phyloP scores from a whole-genome alignment of 2,888 invertebrate species.

The Lithophane socia region DNA sequence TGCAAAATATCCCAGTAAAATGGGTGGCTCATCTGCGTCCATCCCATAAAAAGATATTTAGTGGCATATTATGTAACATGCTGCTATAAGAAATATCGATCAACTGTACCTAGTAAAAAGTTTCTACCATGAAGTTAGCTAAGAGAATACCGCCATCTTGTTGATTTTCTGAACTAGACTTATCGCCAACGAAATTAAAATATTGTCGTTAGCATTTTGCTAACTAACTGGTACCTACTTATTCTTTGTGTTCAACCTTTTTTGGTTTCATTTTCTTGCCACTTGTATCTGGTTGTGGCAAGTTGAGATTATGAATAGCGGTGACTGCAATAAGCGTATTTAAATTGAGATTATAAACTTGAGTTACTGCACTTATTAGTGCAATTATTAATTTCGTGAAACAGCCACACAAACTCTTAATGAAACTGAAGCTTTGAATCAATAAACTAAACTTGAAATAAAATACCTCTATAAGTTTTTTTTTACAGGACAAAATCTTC shows the following conservation, averaged over 20 bases:
- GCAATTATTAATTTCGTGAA: neutral
- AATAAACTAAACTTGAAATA: neutral
- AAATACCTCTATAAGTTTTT: neutral
- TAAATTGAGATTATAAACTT: neutral
- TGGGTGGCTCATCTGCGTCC: conserved; percentile 16
- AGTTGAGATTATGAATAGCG: neutral
- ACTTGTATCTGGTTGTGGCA: neutral
- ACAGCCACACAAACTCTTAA: neutral
- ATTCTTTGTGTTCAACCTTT: neutral
- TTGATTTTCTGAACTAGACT: conserved; percentile 9
- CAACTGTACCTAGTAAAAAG: conserved; percentile 5
- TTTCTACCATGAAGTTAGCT: conserved; percentile 8
- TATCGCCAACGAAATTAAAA: conserved; percentile 8
- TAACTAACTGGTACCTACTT: neutral
- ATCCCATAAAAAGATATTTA: conserved; percentile 37
- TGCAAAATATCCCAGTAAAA: conserved; percentile 11
- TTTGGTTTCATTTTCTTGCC: neutral
- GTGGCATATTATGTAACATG: conserved; percentile 32
- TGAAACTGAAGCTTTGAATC: neutral
- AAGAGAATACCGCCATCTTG: conserved; percentile 3
- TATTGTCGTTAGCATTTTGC: conserved; percentile 4
- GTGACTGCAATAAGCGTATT: neutral
- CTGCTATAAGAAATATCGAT: conserved; percentile 18
- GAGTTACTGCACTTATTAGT: neutral
- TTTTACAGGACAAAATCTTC: neutral